Conservation (phyloP, 2,888 invertebrate species). For the Achlya flavicornis region DNA sequence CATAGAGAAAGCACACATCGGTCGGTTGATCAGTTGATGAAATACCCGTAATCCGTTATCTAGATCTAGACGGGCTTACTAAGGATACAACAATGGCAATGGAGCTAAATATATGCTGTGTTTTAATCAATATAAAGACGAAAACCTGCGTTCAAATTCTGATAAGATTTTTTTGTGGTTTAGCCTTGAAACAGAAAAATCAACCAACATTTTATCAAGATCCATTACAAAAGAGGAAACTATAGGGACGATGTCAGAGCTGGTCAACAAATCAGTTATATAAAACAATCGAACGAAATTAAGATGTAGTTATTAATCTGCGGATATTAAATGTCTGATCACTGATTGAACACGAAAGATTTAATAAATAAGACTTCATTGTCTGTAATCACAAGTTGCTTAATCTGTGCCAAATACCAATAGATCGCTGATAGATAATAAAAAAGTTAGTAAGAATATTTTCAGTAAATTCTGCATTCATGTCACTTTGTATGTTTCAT, state of each 20-base stretch:
- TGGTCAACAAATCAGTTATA: too few relatives aligned
- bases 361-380: background rate
- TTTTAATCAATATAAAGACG: too few relatives aligned
- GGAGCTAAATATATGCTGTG: background rate
- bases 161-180: too few relatives aligned
- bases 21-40: background rate
- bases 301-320: slow-evolving; percentile 3
- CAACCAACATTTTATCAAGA: too few relatives aligned
- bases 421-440: background rate
- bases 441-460: background rate
- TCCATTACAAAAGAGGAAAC: too few relatives aligned
- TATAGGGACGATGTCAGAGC: too few relatives aligned
- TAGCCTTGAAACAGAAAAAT: too few relatives aligned
- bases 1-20: background rate
- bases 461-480: background rate
- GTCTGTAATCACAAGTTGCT: background rate
- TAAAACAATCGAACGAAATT: background rate
- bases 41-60: background rate
- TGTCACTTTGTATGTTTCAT: background rate
- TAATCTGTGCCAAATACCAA: background rate
- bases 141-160: too few relatives aligned
- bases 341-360: background rate
- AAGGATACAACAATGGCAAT: background rate
- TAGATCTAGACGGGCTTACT: background rate
- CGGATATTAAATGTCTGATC: background rate